Base-by-base conservation (phyloP, 2,888 invertebrate species). In the Dendrolimus pini region DNA sequence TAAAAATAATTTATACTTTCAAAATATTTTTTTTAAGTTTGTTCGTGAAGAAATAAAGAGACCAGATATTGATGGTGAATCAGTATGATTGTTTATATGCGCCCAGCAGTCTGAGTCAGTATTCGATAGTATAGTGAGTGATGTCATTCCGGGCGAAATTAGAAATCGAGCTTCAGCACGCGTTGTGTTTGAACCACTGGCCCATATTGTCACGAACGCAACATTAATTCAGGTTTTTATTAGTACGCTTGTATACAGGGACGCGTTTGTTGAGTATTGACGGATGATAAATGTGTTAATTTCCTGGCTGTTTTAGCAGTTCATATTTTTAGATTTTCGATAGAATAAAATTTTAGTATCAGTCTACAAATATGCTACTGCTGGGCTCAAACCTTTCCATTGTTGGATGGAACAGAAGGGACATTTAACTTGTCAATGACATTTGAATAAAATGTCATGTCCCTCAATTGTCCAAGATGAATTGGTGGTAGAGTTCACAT, bases 191-290 rank as follows among this genome's bases (percentile, higher is more conserved):
- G 65, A 64, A 65, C 65, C 62, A 68, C 63, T 69, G 68, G 60
- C 70, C 70, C 69, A 72, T 75, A 75, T 72, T 78, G 78, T 79
- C 78, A 74, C 75, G 70, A 64, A 70, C 70, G 61, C 62, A 61
- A 63, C 71, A 75, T 80, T 68, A 68, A 68, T 69, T 68, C 59
- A 56, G 59, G 62, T 54, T 59, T 75, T 75, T 74, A 78, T 47
- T 47, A 47, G 9, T 47, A 9, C 47, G 10, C 6, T 47, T 47
- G 47, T 47, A 9, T 47, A 47, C 12, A 47, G 47, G 47, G 47
- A 47, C 12, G 9, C 9, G 7, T 12, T 47, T 47, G 47, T 47
- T 47, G 9, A 65, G 74, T 9, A 47, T 47, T 47, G 47, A 9
- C 9, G 47, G 47, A 10, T 47, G 47, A 47, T 47, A 47, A 47